Percentiles rank a stretch among this genome's conserved stretches.
Conservation (phyloP, 2,797 vertebrate genomes). For the Aeoliscus strigatus region DNA sequence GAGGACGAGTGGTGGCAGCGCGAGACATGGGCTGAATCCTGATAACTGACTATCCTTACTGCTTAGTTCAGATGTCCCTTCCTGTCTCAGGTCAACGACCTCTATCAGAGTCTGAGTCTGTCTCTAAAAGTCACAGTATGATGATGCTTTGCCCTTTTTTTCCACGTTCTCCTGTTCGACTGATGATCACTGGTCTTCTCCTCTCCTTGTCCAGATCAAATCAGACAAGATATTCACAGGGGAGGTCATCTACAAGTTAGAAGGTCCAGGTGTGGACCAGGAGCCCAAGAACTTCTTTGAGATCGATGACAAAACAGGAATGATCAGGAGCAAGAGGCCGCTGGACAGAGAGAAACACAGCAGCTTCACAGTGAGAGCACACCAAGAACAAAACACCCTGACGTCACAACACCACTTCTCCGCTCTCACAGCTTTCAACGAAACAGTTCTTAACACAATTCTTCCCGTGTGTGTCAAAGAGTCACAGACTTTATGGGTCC, state of each 20-base stretch:
- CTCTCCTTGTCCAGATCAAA: slow-evolving; percentile 81
- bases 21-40: too few relatives aligned
- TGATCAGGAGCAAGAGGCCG: slow-evolving; percentile 84
- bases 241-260: slow-evolving; percentile 92
- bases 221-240: slow-evolving; percentile 90
- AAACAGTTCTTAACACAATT: too few relatives aligned
- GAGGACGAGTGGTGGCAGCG: too few relatives aligned
- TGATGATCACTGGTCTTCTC: slow-evolving; percentile 17
- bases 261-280: slow-evolving; percentile 92
- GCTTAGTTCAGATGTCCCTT: slow-evolving; percentile 33
- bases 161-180: too few relatives aligned
- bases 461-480: too few relatives aligned
- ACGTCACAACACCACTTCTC: too few relatives aligned
- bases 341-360: slow-evolving; percentile 89
- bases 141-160: too few relatives aligned
- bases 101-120: too few relatives aligned
- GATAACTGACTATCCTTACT: too few relatives aligned
- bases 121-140: too few relatives aligned
- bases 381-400: too few relatives aligned
- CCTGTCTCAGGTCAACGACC: slow-evolving; percentile 34
- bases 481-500: slow-evolving; percentile 57
- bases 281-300: slow-evolving; percentile 89
- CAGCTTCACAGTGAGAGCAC: slow-evolving; percentile 86
- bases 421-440: too few relatives aligned
- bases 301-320: slow-evolving; percentile 88